These are phyloP conservation scores for Platygyra sinensis DNA, from an alignment of 64 coral and sea anemone genomes.

Conservation along the genomic window DNA sequence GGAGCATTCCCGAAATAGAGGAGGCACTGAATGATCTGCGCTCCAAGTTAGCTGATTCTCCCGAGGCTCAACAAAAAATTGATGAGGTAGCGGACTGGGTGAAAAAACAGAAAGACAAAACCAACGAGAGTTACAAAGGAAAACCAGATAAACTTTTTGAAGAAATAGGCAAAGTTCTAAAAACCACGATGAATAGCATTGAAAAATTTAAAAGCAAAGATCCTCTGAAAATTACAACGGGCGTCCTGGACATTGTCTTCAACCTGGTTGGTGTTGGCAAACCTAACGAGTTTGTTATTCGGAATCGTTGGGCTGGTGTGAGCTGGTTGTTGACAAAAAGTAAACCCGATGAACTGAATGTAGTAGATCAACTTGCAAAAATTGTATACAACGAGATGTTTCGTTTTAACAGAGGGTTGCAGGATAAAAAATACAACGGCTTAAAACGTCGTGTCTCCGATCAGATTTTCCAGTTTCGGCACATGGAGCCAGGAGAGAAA, in stretches of 20 bases:
- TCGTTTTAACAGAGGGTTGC: slow-evolving; percentile 25
- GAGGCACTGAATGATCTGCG: background rate
- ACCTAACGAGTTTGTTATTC: background rate
- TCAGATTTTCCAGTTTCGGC: background rate
- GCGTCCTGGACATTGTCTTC: background rate
- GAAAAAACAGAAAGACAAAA: background rate
- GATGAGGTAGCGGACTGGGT: slow-evolving; percentile 1
- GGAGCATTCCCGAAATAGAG: background rate
- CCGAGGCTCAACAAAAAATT: background rate
- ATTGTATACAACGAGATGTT: background rate
- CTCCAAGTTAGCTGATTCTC: background rate
- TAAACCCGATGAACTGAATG: background rate
- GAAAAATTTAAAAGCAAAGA: background rate
- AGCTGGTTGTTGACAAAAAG: background rate
- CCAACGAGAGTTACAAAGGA: background rate
- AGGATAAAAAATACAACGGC: slow-evolving; percentile 16
- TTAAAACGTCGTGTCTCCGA: slow-evolving; percentile 5
- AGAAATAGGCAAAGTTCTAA: background rate
- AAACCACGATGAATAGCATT: background rate
- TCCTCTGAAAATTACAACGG: background rate
- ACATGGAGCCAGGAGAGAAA: slow-evolving; percentile 4
- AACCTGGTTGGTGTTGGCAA: background rate
- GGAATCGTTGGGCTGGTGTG: background rate
- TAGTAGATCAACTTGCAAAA: background rate
- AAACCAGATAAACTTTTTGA: background rate